Evolutionary conservation across 2,113 vertebrate species (phyloP), one percentile per base, ranked within the genome.

Genomic region (Epinephelus fuscoguttatus): DNA sequence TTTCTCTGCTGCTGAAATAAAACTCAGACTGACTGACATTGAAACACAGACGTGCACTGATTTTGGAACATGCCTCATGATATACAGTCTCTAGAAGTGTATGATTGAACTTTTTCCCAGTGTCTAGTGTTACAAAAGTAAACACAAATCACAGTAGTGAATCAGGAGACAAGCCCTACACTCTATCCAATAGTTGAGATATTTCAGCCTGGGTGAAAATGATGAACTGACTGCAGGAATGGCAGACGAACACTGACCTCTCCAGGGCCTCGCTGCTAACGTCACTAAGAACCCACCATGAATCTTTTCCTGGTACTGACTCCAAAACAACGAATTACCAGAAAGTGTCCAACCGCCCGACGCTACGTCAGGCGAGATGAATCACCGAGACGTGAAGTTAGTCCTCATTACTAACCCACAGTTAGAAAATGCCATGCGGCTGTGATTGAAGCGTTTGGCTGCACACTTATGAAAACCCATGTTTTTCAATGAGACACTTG

Each of bases 401-500:
- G 55, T 70, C 66, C 57, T 90, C 50, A 84, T 90, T 84, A 84
- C 70, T 71, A 62, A 4, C 49, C 59, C 60, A 33, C 57, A 6
- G 72, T 56, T 66, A 53, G 49, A 59, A 84, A 90, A 87, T 70
- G 63, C 42, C 69, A 45, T 63, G 64, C 30, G 47, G 62, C 33
- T 50, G 55, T 89, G 85, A 89, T 87, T 88, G 89, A 88, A 72
- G 73, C 82, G 42, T 88, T 90, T 85, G 84, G 87, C 62, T 80
- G 82, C 89, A 75, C 88, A 86, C 92, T 90, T 88, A 80, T 84
- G 79, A 85, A 92, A 92, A 78, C 70, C 81, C 88, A 91, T 94
- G 90, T 94, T 93, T 94, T 92, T 94, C 91, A 94, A 93, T 91
- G 88, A 93, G 89, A 87, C 82, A 89, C 93, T 92, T 90, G 76